Evolutionary conservation across 2,888 invertebrate genomes (phyloP).

Genomic region (Aproaerema taeniolella): DNA sequence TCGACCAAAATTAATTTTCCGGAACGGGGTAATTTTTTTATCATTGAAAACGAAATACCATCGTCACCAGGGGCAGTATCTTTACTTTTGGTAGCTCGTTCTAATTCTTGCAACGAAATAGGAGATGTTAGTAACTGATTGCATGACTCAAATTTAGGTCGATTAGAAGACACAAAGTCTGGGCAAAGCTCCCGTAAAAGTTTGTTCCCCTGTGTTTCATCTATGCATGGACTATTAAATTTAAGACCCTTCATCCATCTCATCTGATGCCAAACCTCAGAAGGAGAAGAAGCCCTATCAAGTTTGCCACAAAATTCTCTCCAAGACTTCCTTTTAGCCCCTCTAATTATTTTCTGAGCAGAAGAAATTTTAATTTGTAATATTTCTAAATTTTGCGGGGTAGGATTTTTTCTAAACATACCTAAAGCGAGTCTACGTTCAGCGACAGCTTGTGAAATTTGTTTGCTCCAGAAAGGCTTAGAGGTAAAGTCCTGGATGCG

Average conservation of each 20-base stretch:
- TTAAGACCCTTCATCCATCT: neutral
- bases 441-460: conserved; percentile 19
- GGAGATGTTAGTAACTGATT: too few relatives aligned
- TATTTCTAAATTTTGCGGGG: conserved; percentile 15
- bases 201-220: too few relatives aligned
- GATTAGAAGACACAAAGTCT: too few relatives aligned
- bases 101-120: too few relatives aligned
- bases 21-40: neutral
- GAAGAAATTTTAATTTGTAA: conserved; percentile 13
- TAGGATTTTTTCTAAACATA: conserved; percentile 19
- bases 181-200: too few relatives aligned
- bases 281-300: neutral
- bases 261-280: neutral
- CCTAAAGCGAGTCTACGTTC: conserved; percentile 18
- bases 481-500: conserved; percentile 14
- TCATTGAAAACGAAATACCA: too few relatives aligned
- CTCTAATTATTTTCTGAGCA: conserved; percentile 7
- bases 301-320: too few relatives aligned
- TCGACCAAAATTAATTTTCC: too few relatives aligned
- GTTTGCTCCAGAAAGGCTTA: conserved; percentile 19
- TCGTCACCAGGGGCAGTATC: too few relatives aligned
- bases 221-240: too few relatives aligned
- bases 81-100: too few relatives aligned
- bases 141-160: too few relatives aligned
- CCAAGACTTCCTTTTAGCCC: neutral